Conservation (phyloP, 2,797 vertebrate species). For the Sternotherus odoratus region DNA sequence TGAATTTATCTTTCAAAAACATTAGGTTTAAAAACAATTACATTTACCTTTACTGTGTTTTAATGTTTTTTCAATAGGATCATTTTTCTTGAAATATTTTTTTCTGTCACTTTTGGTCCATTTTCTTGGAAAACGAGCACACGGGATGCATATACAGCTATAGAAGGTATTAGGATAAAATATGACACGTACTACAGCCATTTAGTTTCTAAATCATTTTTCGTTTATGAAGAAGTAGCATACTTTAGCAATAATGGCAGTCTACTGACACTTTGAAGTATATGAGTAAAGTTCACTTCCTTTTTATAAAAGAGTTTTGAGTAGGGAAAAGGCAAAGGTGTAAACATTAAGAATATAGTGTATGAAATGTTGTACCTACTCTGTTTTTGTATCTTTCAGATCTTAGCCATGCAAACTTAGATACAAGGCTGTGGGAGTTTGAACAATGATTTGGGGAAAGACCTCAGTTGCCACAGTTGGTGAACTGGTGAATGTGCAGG, state of each 20-base stretch:
- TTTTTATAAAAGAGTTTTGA: neutral
- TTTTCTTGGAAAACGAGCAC: constrained; percentile 35
- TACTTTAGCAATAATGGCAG: constrained; percentile 48
- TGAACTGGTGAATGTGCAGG: rapidly evolving
- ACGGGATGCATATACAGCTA: constrained; percentile 10
- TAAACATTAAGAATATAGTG: constrained; percentile 1
- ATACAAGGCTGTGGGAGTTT: rapidly evolving
- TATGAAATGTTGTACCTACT: neutral
- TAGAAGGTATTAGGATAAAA: constrained; percentile 52
- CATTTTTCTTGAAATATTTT: constrained; percentile 65
- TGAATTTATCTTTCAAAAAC: constrained; percentile 80
- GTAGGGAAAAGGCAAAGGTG: constrained; percentile 11
- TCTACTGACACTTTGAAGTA: constrained; percentile 33
- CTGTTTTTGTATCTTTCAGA: neutral
- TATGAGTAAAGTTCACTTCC: constrained; percentile 27
- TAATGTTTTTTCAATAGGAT: constrained; percentile 65
- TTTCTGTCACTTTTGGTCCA: constrained; percentile 14
- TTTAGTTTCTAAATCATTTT: constrained; percentile 67
- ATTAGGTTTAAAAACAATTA: constrained; percentile 77
- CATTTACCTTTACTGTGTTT: constrained; percentile 66
- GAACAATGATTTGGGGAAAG: neutral
- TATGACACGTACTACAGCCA: constrained; percentile 36
- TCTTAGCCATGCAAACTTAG: neutral
- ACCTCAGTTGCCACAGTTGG: neutral
- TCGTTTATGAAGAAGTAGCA: constrained; percentile 51